Evolutionary conservation across 2,888 invertebrate species (phyloP), one percentile per base, ranked within the genome.

Genomic region (Adineta ricciae): DNA sequence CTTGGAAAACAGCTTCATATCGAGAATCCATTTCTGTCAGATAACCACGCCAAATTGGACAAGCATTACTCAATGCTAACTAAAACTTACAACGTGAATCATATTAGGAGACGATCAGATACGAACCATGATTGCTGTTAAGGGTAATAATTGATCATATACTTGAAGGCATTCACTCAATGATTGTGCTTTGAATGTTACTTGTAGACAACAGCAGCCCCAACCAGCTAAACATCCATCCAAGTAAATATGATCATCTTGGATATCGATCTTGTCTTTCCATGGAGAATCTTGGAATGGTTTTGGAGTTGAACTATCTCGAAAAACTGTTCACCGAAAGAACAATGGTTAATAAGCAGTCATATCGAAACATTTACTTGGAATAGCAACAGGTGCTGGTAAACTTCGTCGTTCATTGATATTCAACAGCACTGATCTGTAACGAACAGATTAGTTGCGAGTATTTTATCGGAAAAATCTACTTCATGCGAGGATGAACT

Each of bases 221-320:
- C 99, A 99, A 84, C 97, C 98, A 90, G 99, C 99, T 41, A 97
- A 98, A 98, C 98, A 98, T 1, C 96, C 95, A 91, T 99, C 99
- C 92, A 36, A 92, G 88, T 41, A 87, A 87, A 19, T 89, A 87
- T 32, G 93, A 82, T 84, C 84, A 38, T 84, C 94, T 19, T 56
- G 49, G 41, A 85, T 21, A 16, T 21, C 52, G 3, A 3, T 21
- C 7, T 14, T 52, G 19, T 21, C 21, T 21, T 21, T 5, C 7
- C 21, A 54, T 54, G n/a, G 24, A 54, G 8, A 3, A 54, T 54
- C 54, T 24, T 5, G 54, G n/a, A 54, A 54, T n/a, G 54, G 5
- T 54, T 21, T 5, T 54, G 54, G n/a, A n/a, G n/a, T 54, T 5
- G 4, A 21, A 54, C 0, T 54, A 54, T 54, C n/a, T 54, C n/a